A percentile compares a stretch with the other conserved stretches of the same genome.
Conservation (phyloP, 2,113 vertebrate genomes). For the Thunnus thynnus region DNA sequence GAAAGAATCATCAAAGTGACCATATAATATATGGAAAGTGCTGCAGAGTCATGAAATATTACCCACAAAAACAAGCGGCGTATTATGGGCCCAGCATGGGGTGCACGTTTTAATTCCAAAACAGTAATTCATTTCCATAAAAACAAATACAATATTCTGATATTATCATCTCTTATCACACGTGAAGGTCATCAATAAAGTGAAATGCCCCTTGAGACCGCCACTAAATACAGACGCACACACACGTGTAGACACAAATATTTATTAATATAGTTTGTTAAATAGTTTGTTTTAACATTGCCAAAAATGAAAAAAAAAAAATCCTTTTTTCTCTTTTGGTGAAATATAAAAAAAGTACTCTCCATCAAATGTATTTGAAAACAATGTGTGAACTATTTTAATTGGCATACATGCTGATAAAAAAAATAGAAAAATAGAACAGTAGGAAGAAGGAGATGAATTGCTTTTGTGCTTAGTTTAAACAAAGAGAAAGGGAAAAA, state of each 20-base stretch:
- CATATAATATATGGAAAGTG: slow-evolving; percentile 78
- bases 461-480: slow-evolving; percentile 41
- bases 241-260: slow-evolving; percentile 8
- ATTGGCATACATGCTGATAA: slow-evolving; percentile 48
- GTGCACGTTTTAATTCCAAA: slow-evolving; percentile 75
- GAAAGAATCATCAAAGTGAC: slow-evolving; percentile 73
- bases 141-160: slow-evolving; percentile 68
- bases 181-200: slow-evolving; percentile 73
- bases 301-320: neutral
- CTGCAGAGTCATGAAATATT: slow-evolving; percentile 69
- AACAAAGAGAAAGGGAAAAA: neutral
- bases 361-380: slow-evolving; percentile 11
- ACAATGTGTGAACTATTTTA: slow-evolving; percentile 47
- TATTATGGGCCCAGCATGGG: slow-evolving; percentile 72
- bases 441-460: slow-evolving; percentile 32
- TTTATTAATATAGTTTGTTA: slow-evolving; percentile 15
- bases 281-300: slow-evolving; percentile 3
- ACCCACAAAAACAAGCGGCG: slow-evolving; percentile 63
- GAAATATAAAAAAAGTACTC: slow-evolving; percentile 8
- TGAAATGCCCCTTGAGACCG: slow-evolving; percentile 51
- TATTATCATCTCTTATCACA: slow-evolving; percentile 71
- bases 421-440: slow-evolving; percentile 5
- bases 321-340: slow-evolving; percentile 9
- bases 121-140: slow-evolving; percentile 73
- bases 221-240: slow-evolving; percentile 36